These are phyloP conservation scores for Tringa solitaria DNA, from an alignment of 2,113 vertebrate species.

Conservation along the genomic window DNA sequence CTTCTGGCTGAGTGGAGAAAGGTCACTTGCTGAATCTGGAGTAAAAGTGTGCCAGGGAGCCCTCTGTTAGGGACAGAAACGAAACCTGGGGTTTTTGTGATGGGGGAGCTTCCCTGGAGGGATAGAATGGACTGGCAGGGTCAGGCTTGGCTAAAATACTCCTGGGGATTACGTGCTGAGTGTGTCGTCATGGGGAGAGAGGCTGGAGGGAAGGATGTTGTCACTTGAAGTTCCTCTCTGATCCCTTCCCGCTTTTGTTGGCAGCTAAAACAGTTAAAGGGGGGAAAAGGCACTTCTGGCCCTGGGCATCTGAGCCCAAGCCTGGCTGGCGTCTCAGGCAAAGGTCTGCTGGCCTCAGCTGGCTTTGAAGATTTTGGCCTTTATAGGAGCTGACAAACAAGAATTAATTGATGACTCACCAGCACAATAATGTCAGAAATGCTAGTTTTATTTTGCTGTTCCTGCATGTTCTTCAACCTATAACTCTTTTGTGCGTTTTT, in stretches of 20 bases:
- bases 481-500: background rate
- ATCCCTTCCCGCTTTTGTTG: background rate
- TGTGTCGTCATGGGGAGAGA: background rate
- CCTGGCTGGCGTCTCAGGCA: background rate
- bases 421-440: background rate
- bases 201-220: background rate
- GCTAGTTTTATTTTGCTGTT: background rate
- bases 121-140: background rate
- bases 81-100: background rate
- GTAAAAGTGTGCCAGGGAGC: background rate
- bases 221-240: background rate
- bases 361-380: background rate
- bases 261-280: background rate
- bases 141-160: background rate
- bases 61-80: background rate
- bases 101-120: background rate
- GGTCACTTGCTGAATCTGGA: background rate
- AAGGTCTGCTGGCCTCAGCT: background rate
- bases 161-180: background rate
- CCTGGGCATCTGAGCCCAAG: background rate
- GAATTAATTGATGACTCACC: conserved; percentile 20
- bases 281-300: background rate
- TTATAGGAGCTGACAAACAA: conserved; percentile 23
- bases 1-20: background rate
- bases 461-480: background rate